Evolutionary conservation across 1,140 invertebrate species (phyloP), one percentile per base, ranked within the genome.

Genomic region (Elysia chlorotica): DNA sequence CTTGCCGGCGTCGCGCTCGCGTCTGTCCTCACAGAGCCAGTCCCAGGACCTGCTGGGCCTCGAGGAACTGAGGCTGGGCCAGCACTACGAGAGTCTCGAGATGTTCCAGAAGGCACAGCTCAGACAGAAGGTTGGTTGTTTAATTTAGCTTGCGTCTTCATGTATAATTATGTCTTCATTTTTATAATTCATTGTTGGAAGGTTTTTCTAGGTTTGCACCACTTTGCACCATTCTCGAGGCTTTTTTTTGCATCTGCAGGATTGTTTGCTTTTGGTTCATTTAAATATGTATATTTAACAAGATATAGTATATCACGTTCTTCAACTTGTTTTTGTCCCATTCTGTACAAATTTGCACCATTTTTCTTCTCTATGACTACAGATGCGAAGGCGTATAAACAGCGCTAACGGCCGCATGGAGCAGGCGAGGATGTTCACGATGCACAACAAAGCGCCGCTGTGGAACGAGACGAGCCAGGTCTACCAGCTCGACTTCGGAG

Each of bases 381-480:
- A 83, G 81, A 53, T 81, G 61, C 68, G 78, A 31, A 74, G 77
- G 30, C 78, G 66, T 23, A 63, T 78, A 54, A 74, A 71, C 10
- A 67, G 76, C 37, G 71, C 77, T 3, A 71, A 71, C 2, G 48
- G 75, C 14, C 77, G 62, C 21, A 28, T 71, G n/a, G 71, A 76
- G 3, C 66, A 56, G 5, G 41, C 54, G 28, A 75, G 78, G 53
- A 83, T 82, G 86, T 95, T 98, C 84, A 92, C 96, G 23, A 96
- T 99, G 95, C 95, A 98, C 86, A 99, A 99, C 87, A 99, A 99
- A 88, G 96, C 97, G 41, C 98, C 98, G 3, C 95, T 99, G 91
- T 99, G 98, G 98, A 99, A 99, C 88, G 98, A 99, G 87, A 95
- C 95, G 84, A 97, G 95, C 84, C 97, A 99, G 88, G 98, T 99